Evolutionary conservation across 2,888 invertebrate species (phyloP), one percentile per base, ranked within the genome.

Genomic region (Acleris holmiana): DNA sequence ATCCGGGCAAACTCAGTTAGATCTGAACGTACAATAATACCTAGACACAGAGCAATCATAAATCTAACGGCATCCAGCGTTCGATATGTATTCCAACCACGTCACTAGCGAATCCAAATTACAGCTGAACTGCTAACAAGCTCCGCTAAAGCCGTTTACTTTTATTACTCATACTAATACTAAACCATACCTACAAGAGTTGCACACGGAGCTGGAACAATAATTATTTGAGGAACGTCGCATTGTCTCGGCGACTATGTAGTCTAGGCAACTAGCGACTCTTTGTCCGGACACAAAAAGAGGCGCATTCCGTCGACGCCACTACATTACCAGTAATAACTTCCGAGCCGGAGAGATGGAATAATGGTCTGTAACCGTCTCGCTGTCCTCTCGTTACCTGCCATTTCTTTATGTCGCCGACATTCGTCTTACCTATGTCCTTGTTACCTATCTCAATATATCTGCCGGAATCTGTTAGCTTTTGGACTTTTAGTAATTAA

Each of bases 281-380:
- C 81, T 84, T 87, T 85, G 82, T 87, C 73, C 72, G 69, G 68
- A 69, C 73, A 84, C 82, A 86, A 86, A 85, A 85, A 81, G 77
- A 77, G 73, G 69, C 72, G 77, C 76, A 75, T 74, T 78, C 79
- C 77, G 71, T 65, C 47, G 18, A 55, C 74, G 74, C 76, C 81
- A 81, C 82, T 86, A 83, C 85, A 88, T 85, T 86, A 87, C 80
- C 76, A 80, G 79, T 84, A 84, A 87, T 83, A 84, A 83, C 85
- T 84, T 85, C 83, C 84, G 79, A 75, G 75, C 67, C 77, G 72
- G 78, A 76, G 74, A 78, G 77, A 80, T 79, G 76, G 71, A 74
- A 82, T 86, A 85, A 87, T 84, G 82, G 80, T 72, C 71, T 76
- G 80, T 76, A 76, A 78, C 77, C 77, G 75, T 61, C 71, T 72